phyloP scores from a whole-genome alignment of 1,140 invertebrate species.

The Drosophila nigromelanica region DNA sequence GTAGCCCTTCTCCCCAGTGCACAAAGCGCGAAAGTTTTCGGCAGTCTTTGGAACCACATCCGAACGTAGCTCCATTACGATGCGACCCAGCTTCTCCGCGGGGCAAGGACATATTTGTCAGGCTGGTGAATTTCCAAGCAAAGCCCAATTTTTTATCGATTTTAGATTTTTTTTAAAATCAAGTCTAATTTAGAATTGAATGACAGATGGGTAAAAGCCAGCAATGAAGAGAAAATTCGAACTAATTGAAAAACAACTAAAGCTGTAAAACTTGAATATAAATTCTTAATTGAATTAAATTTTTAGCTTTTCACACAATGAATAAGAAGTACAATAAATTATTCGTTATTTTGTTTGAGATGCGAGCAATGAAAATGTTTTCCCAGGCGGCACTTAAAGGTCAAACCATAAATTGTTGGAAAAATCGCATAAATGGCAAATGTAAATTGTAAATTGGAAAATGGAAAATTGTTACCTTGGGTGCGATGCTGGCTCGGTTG shows the following conservation, averaged over 20 bases:
- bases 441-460: constrained; percentile 4
- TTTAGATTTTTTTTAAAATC: too few relatives aligned
- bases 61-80: constrained; percentile 88
- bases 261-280: background rate
- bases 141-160: too few relatives aligned
- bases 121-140: background rate
- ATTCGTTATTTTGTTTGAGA: constrained; percentile 1
- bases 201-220: background rate
- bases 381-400: constrained; percentile 28
- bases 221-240: background rate
- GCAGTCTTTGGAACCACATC: constrained; percentile 96
- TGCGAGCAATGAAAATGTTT: constrained; percentile 33
- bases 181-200: background rate
- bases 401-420: constrained; percentile 43
- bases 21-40: constrained; percentile 96
- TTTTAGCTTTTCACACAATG: constrained; percentile 6
- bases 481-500: background rate
- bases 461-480: constrained; percentile 5
- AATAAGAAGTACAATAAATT: constrained; percentile 13
- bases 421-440: constrained; percentile 32
- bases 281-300: constrained; percentile 16
- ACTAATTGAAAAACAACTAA: too few relatives aligned
- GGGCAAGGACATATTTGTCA: constrained; percentile 22
- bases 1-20: constrained; percentile 96
- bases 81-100: constrained; percentile 26